A percentile compares a stretch with the other conserved stretches of the same genome.
Evolutionary conservation across 2,113 vertebrate genomes (phyloP).

Genomic region (Oceanodroma tethys): DNA sequence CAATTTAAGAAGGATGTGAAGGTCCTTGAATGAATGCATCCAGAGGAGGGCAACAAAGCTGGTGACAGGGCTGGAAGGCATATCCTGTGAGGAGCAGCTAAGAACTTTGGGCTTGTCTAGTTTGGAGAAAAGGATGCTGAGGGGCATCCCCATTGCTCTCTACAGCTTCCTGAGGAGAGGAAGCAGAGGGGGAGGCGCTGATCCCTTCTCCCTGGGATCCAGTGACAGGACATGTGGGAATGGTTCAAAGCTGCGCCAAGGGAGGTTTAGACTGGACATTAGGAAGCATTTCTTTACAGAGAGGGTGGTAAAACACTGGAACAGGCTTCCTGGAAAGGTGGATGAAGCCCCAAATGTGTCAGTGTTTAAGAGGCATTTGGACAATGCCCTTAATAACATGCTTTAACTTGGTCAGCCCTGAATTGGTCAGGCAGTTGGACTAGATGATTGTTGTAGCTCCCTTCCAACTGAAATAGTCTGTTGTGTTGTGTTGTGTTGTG

Average conservation of each 20-base stretch:
- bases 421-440: background rate
- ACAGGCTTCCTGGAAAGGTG: background rate
- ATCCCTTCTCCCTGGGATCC: background rate
- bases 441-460: background rate
- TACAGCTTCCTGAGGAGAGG: background rate
- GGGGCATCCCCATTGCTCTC: background rate
- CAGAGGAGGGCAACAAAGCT: background rate
- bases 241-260: background rate
- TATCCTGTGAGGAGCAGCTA: background rate
- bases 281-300: background rate
- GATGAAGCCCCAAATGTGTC: background rate
- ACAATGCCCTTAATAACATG: background rate
- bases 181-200: background rate
- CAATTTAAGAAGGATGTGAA: background rate
- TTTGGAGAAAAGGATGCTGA: background rate
- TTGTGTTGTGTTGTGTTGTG: background rate
- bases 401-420: background rate
- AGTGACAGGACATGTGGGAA: accelerated
- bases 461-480: background rate
- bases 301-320: background rate
- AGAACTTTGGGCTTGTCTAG: background rate
- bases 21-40: accelerated
- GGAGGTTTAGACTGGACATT: background rate
- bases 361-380: background rate
- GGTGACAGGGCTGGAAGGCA: background rate